Percentiles rank a stretch among this genome's conserved stretches.
phyloP scores from a whole-genome alignment of 2,888 invertebrate genomes.

The Mystacides longicornis region DNA sequence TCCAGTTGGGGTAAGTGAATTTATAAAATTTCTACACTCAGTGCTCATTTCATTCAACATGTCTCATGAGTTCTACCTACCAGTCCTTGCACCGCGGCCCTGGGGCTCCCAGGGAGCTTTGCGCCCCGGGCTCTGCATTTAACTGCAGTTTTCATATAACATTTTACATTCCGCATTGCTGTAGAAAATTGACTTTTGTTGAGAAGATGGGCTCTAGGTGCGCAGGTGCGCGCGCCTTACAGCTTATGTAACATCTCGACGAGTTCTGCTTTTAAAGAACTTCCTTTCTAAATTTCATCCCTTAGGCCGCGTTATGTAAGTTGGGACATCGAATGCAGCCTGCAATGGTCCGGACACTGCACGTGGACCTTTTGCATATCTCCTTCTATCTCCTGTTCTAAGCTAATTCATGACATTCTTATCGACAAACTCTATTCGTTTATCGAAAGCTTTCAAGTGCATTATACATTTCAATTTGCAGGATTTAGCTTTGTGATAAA shows the following conservation, averaged over 20 bases:
- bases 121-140: neutral
- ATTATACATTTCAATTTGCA: too few relatives aligned
- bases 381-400: too few relatives aligned
- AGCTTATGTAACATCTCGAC: slow-evolving; percentile 23
- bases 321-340: too few relatives aligned
- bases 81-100: neutral
- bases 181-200: slow-evolving; percentile 20
- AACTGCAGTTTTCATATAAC: slow-evolving; percentile 8
- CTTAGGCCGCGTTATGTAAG: neutral
- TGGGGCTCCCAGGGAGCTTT: neutral
- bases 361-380: too few relatives aligned
- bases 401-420: too few relatives aligned
- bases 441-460: too few relatives aligned
- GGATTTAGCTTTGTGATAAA: too few relatives aligned
- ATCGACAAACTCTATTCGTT: too few relatives aligned
- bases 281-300: neutral
- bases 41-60: neutral
- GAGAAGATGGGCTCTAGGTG: slow-evolving; percentile 22
- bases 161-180: slow-evolving; percentile 21
- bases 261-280: slow-evolving; percentile 9
- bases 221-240: slow-evolving; percentile 23
- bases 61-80: neutral
- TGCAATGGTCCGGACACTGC: too few relatives aligned
- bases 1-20: slow-evolving; percentile 87
- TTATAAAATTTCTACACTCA: slow-evolving; percentile 19